Evolutionary conservation across 2,113 vertebrate species (phyloP), one percentile per base, ranked within the genome.

Genomic region (Cairina moschata): DNA sequence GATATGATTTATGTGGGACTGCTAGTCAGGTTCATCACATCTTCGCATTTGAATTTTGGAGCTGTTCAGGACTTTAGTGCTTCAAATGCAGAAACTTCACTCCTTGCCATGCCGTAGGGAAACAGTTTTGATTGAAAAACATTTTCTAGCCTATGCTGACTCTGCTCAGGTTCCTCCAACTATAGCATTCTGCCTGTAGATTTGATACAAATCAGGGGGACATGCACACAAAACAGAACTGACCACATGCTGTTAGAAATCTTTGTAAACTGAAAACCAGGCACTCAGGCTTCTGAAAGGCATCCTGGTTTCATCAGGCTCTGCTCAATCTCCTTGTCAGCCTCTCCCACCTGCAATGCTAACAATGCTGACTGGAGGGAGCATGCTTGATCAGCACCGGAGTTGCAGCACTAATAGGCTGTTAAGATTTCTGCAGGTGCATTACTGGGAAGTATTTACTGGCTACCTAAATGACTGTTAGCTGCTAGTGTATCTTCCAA

Each of bases 241-340:
- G 46, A 76, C 25, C 0, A 0, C 8, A 2, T 22, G 28, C n/a
- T 76, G 18, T 50, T 76, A 38, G 29, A 38, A 17, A 56, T 73
- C 16, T 80, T 60, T 80, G 34, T 34, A 48, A 67, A 31, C 32
- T 56, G 44, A 54, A 73, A 80, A 8, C 18, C 23, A 44, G 29
- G 13, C 8, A 17, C 9, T 44, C 11, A 15, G 62, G 31, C 20
- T 86, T 89, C 76, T 84, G 84, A 78, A 67, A 74, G 80, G 21
- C 50, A 59, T 23, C 11, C 29, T n/a, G 7, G 10, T 71, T 92
- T 42, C 18, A 59, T 21, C 36, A 74, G n/a, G n/a, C 16, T 36
- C 44, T 86, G 40, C 22, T 80, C 48, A 22, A 20, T 46, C 62
- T 79, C 58, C 31, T 32, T 36, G 3, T 16, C 0, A 0, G 4